These are phyloP conservation scores for Amorpha juglandis DNA, from an alignment of 2,888 invertebrate genomes.

Conservation along the genomic window DNA sequence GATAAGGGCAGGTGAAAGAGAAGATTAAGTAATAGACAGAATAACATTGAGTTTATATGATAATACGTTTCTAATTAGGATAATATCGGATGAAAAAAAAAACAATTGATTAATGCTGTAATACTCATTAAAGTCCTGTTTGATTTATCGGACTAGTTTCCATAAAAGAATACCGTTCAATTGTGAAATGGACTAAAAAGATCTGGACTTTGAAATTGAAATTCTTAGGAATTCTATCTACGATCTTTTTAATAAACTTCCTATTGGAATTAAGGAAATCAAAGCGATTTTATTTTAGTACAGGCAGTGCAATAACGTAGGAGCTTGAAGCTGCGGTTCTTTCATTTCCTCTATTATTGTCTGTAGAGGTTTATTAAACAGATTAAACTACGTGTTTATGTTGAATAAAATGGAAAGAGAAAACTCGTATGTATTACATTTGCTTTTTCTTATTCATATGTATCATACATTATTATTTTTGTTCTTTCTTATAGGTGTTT, in stretches of 20 bases:
- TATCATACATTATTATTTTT: too few relatives aligned
- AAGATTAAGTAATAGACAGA: too few relatives aligned
- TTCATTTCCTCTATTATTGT: constrained; percentile 8
- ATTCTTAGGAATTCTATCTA: constrained; percentile 10
- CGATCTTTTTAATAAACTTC: not conserved
- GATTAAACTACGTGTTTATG: not conserved
- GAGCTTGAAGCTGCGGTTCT: constrained; percentile 7
- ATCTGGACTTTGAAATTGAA: too few relatives aligned
- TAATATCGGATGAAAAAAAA: too few relatives aligned
- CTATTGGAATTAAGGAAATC: constrained; percentile 23
- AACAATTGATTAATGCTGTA: too few relatives aligned
- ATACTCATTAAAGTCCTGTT: not conserved
- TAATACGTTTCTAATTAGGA: too few relatives aligned
- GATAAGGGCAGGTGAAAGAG: too few relatives aligned
- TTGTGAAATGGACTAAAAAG: too few relatives aligned
- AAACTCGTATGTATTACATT: not conserved
- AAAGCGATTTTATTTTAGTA: constrained; percentile 19
- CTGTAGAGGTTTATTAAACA: not conserved
- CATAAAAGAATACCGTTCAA: not conserved
- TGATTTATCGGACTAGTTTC: not conserved
- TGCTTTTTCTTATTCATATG: too few relatives aligned
- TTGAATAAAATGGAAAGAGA: not conserved
- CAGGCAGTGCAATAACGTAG: constrained; percentile 4
- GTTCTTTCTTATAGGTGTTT: too few relatives aligned
- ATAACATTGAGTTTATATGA: too few relatives aligned